Percentiles rank a stretch among this genome's conserved stretches.
Conservation (phyloP, 2,113 vertebrate genomes). For the Nibea coibor region DNA sequence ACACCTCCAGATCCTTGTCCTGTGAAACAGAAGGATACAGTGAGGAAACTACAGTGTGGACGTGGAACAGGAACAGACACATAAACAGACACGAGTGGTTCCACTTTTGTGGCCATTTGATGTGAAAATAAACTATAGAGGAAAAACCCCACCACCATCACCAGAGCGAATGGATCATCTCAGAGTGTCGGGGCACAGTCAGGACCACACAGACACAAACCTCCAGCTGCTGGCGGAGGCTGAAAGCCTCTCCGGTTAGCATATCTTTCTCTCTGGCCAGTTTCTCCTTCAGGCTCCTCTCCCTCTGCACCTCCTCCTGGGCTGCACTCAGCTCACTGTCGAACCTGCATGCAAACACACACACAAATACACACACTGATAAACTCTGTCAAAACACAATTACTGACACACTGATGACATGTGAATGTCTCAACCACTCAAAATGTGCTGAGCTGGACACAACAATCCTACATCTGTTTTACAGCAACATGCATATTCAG, state of each 20-base stretch:
- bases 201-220: constrained; percentile 54
- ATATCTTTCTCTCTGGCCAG: constrained; percentile 92
- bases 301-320: constrained; percentile 92
- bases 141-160: neutral
- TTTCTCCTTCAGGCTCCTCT: constrained; percentile 91
- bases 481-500: neutral
- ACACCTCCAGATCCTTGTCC: constrained; percentile 94
- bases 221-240: constrained; percentile 93
- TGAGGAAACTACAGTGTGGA: neutral
- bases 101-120: neutral
- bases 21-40: constrained; percentile 62
- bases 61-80: neutral
- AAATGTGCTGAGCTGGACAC: constrained; percentile 4
- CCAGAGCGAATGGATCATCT: neutral
- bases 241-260: constrained; percentile 90
- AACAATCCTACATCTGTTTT: neutral
- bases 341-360: constrained; percentile 83
- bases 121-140: neutral
- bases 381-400: neutral
- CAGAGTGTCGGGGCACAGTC: neutral
- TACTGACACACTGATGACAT: too few relatives aligned
- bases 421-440: neutral
- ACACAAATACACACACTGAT: constrained; percentile 18
- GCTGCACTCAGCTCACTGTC: constrained; percentile 91
- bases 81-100: too few relatives aligned